Conservation (phyloP, 2,797 vertebrate species). For the Rhynchotus rufescens region DNA sequence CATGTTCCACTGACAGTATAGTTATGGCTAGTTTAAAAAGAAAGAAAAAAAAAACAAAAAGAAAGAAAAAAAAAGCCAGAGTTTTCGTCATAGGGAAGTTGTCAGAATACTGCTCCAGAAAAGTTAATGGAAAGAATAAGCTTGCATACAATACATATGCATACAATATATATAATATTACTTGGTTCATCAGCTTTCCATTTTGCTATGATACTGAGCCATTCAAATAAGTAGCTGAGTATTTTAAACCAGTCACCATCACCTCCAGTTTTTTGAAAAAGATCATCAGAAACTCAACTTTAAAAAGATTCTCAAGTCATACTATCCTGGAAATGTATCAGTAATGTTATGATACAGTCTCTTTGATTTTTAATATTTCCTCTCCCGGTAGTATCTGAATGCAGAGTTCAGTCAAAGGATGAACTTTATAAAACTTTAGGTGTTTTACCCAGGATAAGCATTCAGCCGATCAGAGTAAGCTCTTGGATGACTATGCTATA, state of each 20-base stretch:
- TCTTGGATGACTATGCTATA: not conserved
- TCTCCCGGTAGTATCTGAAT: not conserved
- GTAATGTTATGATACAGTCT: not conserved
- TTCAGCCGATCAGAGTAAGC: not conserved
- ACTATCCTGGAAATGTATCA: not conserved
- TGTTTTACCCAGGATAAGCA: not conserved
- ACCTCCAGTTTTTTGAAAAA: not conserved
- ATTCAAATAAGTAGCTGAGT: not conserved
- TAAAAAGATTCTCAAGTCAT: not conserved
- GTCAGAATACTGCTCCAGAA: not conserved
- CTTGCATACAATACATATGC: not conserved
- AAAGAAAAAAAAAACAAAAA: no score
- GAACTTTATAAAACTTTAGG: not conserved
- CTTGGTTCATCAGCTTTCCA: not conserved
- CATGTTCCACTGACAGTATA: constrained; percentile 33
- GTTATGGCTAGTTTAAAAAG: not conserved
- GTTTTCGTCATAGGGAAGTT: not conserved
- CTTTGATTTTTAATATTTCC: not conserved
- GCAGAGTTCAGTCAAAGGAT: not conserved
- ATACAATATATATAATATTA: not conserved
- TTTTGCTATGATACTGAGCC: not conserved
- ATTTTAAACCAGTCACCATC: not conserved
- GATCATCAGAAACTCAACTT: not conserved
- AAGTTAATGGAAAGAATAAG: not conserved
- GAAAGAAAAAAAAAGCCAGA: not conserved